Conservation (phyloP, 1,140 invertebrate species). For the Drosophila pseudoobscura region DNA sequence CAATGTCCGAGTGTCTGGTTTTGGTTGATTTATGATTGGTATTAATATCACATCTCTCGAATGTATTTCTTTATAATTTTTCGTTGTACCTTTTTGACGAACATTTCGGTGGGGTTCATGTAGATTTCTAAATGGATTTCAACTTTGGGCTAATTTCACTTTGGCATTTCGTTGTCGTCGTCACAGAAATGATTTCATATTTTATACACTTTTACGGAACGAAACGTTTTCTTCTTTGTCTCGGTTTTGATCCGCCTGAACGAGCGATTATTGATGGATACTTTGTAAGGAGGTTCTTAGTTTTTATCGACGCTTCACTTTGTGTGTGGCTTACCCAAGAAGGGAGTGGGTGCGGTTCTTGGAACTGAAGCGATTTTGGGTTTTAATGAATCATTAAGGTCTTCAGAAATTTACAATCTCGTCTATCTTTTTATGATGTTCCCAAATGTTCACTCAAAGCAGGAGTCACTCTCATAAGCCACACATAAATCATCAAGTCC, state of each 20-base stretch:
- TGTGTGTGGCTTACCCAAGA: neutral
- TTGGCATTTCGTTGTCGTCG: slow-evolving; percentile 47
- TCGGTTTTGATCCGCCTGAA: slow-evolving; percentile 12
- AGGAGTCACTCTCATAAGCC: neutral
- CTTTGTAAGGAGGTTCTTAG: slow-evolving; percentile 25
- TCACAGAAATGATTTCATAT: slow-evolving; percentile 62
- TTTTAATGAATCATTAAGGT: slow-evolving; percentile 27
- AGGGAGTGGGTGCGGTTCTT: slow-evolving; percentile 15
- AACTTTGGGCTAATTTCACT: slow-evolving; percentile 78
- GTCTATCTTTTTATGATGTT: slow-evolving; percentile 22
- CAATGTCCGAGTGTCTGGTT: slow-evolving; percentile 27
- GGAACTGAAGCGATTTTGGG: slow-evolving; percentile 10
- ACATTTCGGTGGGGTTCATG: slow-evolving; percentile 46
- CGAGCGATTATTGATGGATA: slow-evolving; percentile 44
- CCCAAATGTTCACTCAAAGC: slow-evolving; percentile 3
- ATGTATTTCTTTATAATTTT: slow-evolving; percentile 25
- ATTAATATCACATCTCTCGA: slow-evolving; percentile 64
- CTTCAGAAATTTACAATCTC: slow-evolving; percentile 22
- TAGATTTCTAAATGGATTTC: slow-evolving; percentile 76
- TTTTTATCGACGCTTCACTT: slow-evolving; percentile 5
- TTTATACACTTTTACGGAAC: slow-evolving; percentile 29
- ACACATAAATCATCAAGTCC: slow-evolving; percentile 25
- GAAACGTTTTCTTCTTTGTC: slow-evolving; percentile 10
- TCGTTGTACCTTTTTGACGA: slow-evolving; percentile 40
- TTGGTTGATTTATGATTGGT: slow-evolving; percentile 61